Conservation (phyloP, 2,113 vertebrate genomes). For the Corythaeola cristata region DNA sequence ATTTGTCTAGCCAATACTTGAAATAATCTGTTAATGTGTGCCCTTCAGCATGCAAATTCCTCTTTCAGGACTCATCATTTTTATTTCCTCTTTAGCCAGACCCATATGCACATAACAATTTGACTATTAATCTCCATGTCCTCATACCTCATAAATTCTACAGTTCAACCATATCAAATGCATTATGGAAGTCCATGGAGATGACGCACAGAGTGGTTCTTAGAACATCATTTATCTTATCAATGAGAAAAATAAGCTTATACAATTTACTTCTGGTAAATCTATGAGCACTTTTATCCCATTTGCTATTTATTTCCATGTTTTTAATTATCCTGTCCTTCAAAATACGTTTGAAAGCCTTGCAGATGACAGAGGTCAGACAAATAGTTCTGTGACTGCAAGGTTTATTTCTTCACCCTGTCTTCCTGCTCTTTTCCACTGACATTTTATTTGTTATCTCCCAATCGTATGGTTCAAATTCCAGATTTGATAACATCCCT, state of each 20-base stretch:
- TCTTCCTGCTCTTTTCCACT: not conserved
- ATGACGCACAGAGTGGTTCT: constrained; percentile 9
- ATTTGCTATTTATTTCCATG: not conserved
- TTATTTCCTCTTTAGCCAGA: constrained; percentile 38
- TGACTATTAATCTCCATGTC: not conserved
- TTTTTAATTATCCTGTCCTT: constrained; percentile 29
- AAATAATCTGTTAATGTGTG: not conserved
- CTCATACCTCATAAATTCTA: constrained; percentile 18
- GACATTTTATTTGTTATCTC: not conserved
- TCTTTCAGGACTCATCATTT: constrained; percentile 37
- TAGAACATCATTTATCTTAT: constrained; percentile 1
- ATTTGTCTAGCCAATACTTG: not conserved
- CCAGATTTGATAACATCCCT: not conserved
- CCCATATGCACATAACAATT: not conserved
- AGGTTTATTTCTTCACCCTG: not conserved
- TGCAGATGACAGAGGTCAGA: not conserved
- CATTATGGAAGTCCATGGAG: not conserved
- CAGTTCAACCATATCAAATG: not conserved
- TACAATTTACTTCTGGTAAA: not conserved
- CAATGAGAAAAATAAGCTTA: not conserved
- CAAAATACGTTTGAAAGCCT: not conserved
- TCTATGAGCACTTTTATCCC: not conserved
- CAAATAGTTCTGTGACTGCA: not conserved
- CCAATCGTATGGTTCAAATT: not conserved
- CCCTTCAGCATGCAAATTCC: constrained; percentile 46